Conservation (phyloP, 2,113 vertebrate genomes). For the Percopsis transmontana region DNA sequence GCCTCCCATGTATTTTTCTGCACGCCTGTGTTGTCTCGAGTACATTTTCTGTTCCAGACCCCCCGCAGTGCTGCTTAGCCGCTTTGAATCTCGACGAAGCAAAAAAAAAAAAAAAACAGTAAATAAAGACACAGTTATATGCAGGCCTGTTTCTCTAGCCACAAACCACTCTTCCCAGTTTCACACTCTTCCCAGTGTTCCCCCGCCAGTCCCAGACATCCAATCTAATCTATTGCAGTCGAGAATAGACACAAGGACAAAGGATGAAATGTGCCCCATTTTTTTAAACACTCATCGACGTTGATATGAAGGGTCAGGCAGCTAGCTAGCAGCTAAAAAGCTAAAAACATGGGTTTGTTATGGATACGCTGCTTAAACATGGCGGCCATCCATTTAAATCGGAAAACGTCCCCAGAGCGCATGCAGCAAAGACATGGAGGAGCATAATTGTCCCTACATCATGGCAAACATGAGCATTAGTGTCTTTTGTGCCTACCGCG, state of each 20-base stretch:
- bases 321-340: constrained; percentile 14
- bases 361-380: too few relatives aligned
- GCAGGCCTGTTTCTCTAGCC: constrained; percentile 21
- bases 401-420: too few relatives aligned
- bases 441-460: too few relatives aligned
- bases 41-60: constrained; percentile 18
- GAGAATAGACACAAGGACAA: constrained; percentile 54
- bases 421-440: too few relatives aligned
- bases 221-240: constrained; percentile 53
- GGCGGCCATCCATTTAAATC: too few relatives aligned
- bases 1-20: constrained; percentile 5
- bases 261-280: constrained; percentile 46
- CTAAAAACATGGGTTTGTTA: too few relatives aligned
- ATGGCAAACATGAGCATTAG: too few relatives aligned
- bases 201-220: not conserved
- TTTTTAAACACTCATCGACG: constrained; percentile 60
- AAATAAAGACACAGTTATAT: constrained; percentile 17
- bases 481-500: too few relatives aligned
- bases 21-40: constrained; percentile 7
- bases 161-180: not conserved
- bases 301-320: constrained; percentile 37
- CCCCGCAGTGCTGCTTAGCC: constrained; percentile 19
- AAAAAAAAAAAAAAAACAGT: not conserved
- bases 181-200: constrained; percentile 8
- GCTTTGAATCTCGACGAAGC: constrained; percentile 20